Percentiles rank a stretch among this genome's conserved stretches.
Conservation (phyloP, 2,113 vertebrate species). For the Solea solea region DNA sequence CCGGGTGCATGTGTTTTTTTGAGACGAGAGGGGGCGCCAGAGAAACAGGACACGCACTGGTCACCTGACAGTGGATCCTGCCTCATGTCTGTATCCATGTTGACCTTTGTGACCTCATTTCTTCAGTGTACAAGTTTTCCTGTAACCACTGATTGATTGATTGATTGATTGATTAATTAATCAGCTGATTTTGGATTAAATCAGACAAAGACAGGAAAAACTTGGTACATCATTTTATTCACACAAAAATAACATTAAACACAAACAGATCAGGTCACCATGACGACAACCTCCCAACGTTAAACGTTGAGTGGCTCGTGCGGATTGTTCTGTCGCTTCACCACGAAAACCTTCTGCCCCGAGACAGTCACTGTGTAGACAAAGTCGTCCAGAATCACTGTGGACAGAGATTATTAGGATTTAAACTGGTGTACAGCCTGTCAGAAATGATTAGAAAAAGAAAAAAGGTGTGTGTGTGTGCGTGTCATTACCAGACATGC, state of each 20-base stretch:
- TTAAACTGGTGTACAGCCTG: too few species aligned
- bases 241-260: neutral
- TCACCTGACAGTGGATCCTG: too few species aligned
- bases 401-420: conserved; percentile 3
- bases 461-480: neutral
- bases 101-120: too few species aligned
- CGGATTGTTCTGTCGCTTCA: conserved; percentile 90
- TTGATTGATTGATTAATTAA: too few species aligned
- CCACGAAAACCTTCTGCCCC: conserved; percentile 92
- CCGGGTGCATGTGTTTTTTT: neutral
- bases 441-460: neutral
- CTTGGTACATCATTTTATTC: too few species aligned
- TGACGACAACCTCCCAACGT: neutral
- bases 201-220: too few species aligned
- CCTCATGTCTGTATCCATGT: too few species aligned
- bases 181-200: too few species aligned
- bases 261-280: neutral
- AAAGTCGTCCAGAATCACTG: conserved; percentile 92
- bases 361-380: conserved; percentile 88
- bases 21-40: too few species aligned
- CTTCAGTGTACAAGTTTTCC: too few species aligned
- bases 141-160: too few species aligned
- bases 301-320: conserved; percentile 84
- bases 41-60: too few species aligned
- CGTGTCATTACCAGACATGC: conserved; percentile 85